Base-by-base conservation (phyloP, 1,140 invertebrate genomes). In the Drosophila subpulchrella region DNA sequence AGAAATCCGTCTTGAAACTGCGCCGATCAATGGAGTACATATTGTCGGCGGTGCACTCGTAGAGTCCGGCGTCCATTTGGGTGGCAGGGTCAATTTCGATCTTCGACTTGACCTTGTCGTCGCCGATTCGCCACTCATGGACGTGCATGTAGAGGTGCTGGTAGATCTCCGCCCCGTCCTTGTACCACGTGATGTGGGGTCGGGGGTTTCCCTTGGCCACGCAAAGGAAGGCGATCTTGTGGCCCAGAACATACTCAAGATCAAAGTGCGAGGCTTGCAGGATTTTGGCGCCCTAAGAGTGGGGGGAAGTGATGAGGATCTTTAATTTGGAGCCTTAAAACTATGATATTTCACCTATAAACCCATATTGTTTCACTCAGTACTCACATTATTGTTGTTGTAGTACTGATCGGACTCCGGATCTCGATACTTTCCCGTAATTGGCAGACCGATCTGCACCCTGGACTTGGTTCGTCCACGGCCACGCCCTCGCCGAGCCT, bases 31-130 rank as follows among this genome's bases (percentile, higher is more conserved):
- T 96, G n/a, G 96, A 96, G 90, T 98, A 98, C 96, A 97, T 98
- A 90, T 98, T 98, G 92, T 98, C 97, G 0, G 97, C 97, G 0
- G 96, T 97, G 78, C 97, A 98, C 91, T 97, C 97, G 90, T 98
- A 98, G 2, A 97, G 95, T 7, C 97, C 97, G 11, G 97, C 97
- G 92, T 98, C 97, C 96, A 97, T 97, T 93, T 98, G 97, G 4
- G 97, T 97, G 0, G 97, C 97, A 8, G 97, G 97, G 92, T 98
- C 97, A 54, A 98, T 98, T 93, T 98, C 97, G 71, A 98, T 94
- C 94, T 98, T 98, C 6, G 96, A 97, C 92, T 98, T 98, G 6
- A 98, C 95, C 73, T 94, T 96, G 81, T 97, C 96, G 5, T 95
- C 93, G n/a, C 94, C 96, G 38, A 96, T 95, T 71, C 95, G 94